These are phyloP conservation scores for Plemyria rubiginata DNA, from an alignment of 2,888 invertebrate species.

Conservation along the genomic window DNA sequence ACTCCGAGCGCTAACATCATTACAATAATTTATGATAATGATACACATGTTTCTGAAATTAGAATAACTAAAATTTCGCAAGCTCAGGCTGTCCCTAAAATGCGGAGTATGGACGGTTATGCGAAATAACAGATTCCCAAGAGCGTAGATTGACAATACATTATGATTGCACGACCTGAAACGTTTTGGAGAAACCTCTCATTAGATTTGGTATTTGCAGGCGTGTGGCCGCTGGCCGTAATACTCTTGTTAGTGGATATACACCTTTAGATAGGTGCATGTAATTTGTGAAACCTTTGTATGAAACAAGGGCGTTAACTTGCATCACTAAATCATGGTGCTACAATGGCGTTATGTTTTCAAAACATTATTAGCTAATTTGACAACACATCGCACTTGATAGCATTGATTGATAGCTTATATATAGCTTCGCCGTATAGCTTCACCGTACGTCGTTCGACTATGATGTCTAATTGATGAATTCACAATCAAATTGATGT, in stretches of 20 bases:
- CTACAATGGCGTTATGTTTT: conserved; percentile 13
- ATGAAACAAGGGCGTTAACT: conserved; percentile 36
- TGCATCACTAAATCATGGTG: conserved; percentile 30
- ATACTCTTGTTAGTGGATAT: conserved; percentile 42
- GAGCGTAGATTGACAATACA: conserved; percentile 62
- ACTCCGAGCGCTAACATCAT: conserved; percentile 17
- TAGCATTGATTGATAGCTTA: conserved; percentile 37
- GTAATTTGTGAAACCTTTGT: conserved; percentile 54
- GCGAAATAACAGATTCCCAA: conserved; percentile 58
- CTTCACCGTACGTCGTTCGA: conserved; percentile 28
- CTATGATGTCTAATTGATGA: conserved; percentile 16
- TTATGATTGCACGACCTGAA: conserved; percentile 56
- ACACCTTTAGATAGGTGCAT: conserved; percentile 35
- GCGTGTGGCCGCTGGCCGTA: conserved; percentile 47
- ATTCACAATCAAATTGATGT: conserved; percentile 4
- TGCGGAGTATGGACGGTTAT: conserved; percentile 26
- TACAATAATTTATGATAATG: conserved; percentile 42
- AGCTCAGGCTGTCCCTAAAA: conserved; percentile 25
- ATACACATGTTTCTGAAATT: conserved; percentile 31
- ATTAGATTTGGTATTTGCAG: conserved; percentile 70
- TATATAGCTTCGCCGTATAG: too few species aligned
- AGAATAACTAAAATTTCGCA: conserved; percentile 30
- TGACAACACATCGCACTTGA: conserved; percentile 16
- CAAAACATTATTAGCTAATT: conserved; percentile 10
- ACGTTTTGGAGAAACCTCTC: conserved; percentile 59